These are phyloP conservation scores for Manis javanica DNA, from an alignment of 2,797 vertebrate species.

Conservation along the genomic window DNA sequence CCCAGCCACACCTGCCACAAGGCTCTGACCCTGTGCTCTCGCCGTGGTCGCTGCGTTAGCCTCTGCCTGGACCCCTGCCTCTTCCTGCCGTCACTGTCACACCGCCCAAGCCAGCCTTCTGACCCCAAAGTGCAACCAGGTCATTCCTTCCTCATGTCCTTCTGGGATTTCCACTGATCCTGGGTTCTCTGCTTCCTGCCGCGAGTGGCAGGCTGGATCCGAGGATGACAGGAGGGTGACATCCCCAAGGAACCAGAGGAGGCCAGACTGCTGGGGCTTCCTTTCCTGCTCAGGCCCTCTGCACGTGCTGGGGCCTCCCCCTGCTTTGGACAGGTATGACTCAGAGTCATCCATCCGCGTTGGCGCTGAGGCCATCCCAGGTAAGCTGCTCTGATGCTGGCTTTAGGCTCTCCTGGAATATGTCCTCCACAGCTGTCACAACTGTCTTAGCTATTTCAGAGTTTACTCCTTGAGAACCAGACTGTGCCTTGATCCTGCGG, in stretches of 20 bases:
- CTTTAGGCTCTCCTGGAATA: background rate
- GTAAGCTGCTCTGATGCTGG: background rate
- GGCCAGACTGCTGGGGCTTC: fast-evolving
- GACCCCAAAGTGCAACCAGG: fast-evolving
- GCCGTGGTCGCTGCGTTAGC: background rate
- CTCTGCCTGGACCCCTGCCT: background rate
- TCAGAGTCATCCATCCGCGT: background rate
- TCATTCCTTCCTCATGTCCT: background rate
- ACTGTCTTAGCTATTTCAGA: background rate
- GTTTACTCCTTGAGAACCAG: fast-evolving
- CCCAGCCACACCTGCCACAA: too few relatives aligned
- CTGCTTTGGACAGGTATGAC: fast-evolving
- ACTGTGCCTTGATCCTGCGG: background rate
- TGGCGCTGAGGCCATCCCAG: fast-evolving
- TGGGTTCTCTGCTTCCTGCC: too few relatives aligned
- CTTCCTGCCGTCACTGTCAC: background rate
- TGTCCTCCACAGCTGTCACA: fast-evolving
- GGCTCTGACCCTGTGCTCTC: too few relatives aligned
- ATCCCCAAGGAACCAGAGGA: fast-evolving
- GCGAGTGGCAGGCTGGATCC: fast-evolving
- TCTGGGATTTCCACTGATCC: background rate
- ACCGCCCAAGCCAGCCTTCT: background rate
- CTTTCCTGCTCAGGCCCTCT: background rate
- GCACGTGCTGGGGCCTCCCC: fast-evolving
- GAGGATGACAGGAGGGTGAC: background rate